Evolutionary conservation across 2,888 invertebrate species (phyloP).

Genomic region (Dusona sp.): DNA sequence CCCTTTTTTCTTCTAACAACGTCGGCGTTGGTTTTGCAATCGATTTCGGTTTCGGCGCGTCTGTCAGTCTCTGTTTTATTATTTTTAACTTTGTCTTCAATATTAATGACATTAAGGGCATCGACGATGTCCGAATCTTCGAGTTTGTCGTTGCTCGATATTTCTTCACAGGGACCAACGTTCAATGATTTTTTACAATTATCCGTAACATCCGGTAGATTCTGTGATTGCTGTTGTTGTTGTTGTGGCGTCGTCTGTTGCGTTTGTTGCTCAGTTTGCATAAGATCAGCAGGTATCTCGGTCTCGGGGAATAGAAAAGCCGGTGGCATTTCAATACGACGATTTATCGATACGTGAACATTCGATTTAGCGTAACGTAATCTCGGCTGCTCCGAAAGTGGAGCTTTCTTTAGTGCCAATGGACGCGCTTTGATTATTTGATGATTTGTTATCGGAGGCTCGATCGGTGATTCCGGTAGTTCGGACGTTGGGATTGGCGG

Average conservation of each 20-base stretch:
- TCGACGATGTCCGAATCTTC: conserved; percentile 83
- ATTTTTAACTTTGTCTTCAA: conserved; percentile 81
- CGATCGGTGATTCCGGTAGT: conserved; percentile 83
- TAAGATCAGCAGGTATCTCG: conserved; percentile 88
- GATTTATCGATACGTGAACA: conserved; percentile 89
- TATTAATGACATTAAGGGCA: conserved; percentile 83
- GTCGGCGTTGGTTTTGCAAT: conserved; percentile 83
- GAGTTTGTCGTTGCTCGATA: conserved; percentile 78
- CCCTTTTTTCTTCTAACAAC: conserved; percentile 92
- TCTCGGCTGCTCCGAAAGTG: conserved; percentile 92
- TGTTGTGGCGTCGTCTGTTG: conserved; percentile 74
- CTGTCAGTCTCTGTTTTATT: conserved; percentile 75
- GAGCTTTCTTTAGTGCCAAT: conserved; percentile 93
- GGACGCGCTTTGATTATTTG: conserved; percentile 92
- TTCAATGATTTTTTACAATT: conserved; percentile 70
- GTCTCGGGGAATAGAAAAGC: conserved; percentile 92
- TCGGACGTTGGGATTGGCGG: conserved; percentile 83
- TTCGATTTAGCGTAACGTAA: conserved; percentile 87
- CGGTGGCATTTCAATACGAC: conserved; percentile 93
- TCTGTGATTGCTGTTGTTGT: conserved; percentile 73
- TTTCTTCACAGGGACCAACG: conserved; percentile 58
- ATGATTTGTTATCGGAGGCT: conserved; percentile 77
- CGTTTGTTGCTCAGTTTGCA: conserved; percentile 82
- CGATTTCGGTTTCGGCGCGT: conserved; percentile 72
- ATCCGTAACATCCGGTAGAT: conserved; percentile 77